These are phyloP conservation scores for Chauna torquata DNA, from an alignment of 2,113 vertebrate species.

Conservation along the genomic window DNA sequence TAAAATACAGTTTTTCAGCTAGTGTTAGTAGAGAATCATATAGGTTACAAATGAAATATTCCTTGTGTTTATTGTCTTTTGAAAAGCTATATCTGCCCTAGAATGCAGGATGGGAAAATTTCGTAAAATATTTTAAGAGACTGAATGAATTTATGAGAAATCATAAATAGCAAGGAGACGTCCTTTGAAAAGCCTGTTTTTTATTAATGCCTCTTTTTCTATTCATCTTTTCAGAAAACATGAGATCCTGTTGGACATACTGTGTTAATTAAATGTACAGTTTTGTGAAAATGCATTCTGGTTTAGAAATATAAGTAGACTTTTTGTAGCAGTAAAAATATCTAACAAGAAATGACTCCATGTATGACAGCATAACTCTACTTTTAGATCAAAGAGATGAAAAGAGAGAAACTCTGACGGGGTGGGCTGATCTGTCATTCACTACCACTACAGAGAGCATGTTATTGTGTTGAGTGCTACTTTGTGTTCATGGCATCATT, in stretches of 20 bases:
- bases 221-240: neutral
- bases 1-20: neutral
- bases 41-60: neutral
- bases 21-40: neutral
- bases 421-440: neutral
- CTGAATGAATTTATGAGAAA: neutral
- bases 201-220: constrained; percentile 3
- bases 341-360: neutral
- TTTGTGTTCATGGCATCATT: neutral
- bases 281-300: neutral
- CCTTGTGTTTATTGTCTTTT: neutral
- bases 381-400: neutral
- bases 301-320: neutral
- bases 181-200: neutral
- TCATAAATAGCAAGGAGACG: neutral
- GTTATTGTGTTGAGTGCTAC: neutral
- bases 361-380: neutral
- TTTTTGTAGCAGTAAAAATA: neutral
- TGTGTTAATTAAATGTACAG: neutral
- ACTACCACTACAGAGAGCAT: neutral
- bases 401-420: neutral
- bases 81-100: neutral
- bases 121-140: neutral
- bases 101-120: neutral
- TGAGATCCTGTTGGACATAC: neutral